Conservation (phyloP, 1,140 invertebrate species). For the Forficula auricularia region DNA sequence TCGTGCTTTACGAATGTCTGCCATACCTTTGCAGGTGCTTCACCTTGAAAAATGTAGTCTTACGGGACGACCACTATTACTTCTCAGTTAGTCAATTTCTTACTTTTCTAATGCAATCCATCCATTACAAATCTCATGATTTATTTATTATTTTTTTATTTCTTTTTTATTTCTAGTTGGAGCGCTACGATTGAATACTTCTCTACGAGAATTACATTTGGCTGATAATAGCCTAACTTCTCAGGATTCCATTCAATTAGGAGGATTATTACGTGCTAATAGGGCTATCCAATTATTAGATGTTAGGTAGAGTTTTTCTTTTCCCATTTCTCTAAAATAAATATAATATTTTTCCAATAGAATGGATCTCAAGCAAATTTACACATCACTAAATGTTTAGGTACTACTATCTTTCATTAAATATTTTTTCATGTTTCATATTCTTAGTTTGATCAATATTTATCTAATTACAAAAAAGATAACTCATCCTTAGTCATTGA, state of each 20-base stretch:
- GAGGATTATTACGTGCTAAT: constrained; percentile 47
- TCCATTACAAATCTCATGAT: constrained; percentile 3
- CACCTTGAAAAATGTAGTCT: constrained; percentile 57
- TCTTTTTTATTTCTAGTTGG: constrained; percentile 36
- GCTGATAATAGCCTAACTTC: constrained; percentile 61
- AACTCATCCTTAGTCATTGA: too few species aligned
- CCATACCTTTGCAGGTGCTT: constrained; percentile 42
- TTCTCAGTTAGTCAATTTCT: constrained; percentile 37
- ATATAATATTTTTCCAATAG: not conserved
- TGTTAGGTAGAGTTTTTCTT: constrained; percentile 31
- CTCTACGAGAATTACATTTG: constrained; percentile 61
- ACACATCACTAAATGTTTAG: too few species aligned
- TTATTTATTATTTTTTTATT: constrained; percentile 4
- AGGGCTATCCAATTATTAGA: constrained; percentile 57
- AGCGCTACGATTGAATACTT: constrained; percentile 61
- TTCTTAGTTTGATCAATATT: too few species aligned
- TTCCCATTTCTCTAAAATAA: constrained; percentile 2
- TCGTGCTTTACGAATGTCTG: constrained; percentile 43
- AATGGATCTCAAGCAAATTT: too few species aligned
- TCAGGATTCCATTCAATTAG: constrained; percentile 60
- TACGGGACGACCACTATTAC: constrained; percentile 41
- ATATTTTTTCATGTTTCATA: not conserved
- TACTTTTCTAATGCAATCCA: not conserved
- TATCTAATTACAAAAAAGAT: too few species aligned
- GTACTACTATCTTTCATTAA: too few species aligned